Conservation (phyloP, 2,888 invertebrate genomes). For the Polyommatus iphigenia region DNA sequence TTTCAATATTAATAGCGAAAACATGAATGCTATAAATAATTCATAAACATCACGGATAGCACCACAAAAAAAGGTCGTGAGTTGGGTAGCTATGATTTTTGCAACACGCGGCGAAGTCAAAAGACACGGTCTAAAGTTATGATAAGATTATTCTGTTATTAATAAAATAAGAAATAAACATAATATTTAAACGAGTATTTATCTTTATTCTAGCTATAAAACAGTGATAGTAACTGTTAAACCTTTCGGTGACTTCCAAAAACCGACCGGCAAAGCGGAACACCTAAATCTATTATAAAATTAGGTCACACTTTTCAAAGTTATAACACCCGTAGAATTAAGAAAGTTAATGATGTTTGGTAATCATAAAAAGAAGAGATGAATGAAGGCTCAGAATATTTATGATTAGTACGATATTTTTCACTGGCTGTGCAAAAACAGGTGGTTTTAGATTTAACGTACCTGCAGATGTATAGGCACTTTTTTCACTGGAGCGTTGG, state of each 20-base stretch:
- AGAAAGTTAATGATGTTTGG: background rate
- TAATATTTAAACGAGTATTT: slow-evolving; percentile 18
- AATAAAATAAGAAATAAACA: background rate
- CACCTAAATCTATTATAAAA: slow-evolving; percentile 49
- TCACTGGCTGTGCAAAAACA: slow-evolving; percentile 54
- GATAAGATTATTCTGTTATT: background rate
- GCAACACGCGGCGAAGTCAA: background rate
- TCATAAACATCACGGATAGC: background rate
- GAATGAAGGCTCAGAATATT: background rate
- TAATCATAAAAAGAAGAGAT: slow-evolving; percentile 27
- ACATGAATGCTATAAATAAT: background rate
- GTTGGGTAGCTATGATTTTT: background rate
- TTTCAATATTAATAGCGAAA: background rate
- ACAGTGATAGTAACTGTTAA: slow-evolving; percentile 20
- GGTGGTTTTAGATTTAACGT: slow-evolving; percentile 58
- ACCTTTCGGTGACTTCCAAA: slow-evolving; percentile 36
- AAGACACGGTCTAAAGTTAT: background rate
- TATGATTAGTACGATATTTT: slow-evolving; percentile 38
- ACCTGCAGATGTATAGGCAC: slow-evolving; percentile 97
- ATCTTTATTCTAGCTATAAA: slow-evolving; percentile 30
- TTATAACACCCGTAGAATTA: background rate
- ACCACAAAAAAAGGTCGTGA: background rate
- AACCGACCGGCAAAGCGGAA: slow-evolving; percentile 39
- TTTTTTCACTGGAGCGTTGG: slow-evolving; percentile 92
- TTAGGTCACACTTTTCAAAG: slow-evolving; percentile 51